Percentiles rank a stretch among this genome's conserved stretches.
These are phyloP conservation scores for Gambusia holbrooki DNA, from an alignment of 2,113 vertebrate genomes.

Conservation along the genomic window DNA sequence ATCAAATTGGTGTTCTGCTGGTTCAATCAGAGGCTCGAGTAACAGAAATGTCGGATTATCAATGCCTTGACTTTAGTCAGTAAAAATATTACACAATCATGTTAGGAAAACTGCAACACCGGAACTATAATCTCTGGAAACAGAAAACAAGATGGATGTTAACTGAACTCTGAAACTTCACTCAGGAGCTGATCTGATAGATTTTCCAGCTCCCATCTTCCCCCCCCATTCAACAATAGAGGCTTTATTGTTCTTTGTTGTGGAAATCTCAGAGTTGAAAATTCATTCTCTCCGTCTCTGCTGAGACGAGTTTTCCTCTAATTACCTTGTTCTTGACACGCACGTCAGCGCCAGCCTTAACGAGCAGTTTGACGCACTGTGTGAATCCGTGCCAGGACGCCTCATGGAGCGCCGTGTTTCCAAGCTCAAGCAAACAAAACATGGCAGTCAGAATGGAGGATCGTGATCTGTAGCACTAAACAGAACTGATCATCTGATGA, in stretches of 20 bases:
- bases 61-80: background rate
- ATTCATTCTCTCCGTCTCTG: background rate
- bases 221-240: background rate
- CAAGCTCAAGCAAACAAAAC: slow-evolving; percentile 41
- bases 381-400: slow-evolving; percentile 97
- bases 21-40: background rate
- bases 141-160: background rate
- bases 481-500: background rate
- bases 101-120: background rate
- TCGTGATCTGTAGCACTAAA: too few relatives aligned
- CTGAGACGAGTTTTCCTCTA: background rate
- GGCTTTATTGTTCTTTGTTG: background rate
- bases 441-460: background rate
- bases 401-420: slow-evolving; percentile 94
- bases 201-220: background rate
- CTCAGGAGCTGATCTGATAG: background rate
- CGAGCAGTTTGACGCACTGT: slow-evolving; percentile 92
- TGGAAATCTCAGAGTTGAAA: background rate
- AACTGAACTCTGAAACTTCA: background rate
- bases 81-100: background rate
- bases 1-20: background rate
- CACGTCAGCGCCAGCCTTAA: slow-evolving; percentile 95
- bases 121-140: background rate
- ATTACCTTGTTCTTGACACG: slow-evolving; percentile 95
- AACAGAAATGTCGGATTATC: background rate